These are phyloP conservation scores for Venusia cambrica DNA, from an alignment of 2,888 invertebrate species.

Conservation along the genomic window DNA sequence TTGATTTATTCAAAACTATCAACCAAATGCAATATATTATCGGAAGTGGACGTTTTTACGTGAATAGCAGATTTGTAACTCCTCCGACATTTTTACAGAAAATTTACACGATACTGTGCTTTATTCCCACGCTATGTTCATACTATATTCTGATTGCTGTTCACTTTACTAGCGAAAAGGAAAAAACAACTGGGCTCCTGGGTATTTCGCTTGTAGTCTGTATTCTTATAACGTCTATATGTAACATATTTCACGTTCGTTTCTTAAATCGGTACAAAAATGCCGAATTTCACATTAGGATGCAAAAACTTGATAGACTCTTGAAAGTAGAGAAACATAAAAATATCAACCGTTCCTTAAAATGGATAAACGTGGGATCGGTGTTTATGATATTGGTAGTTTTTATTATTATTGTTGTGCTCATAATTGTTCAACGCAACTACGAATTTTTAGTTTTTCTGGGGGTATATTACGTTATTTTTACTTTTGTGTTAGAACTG, in stretches of 20 bases:
- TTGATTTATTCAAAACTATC: conserved; percentile 38
- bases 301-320: conserved; percentile 53
- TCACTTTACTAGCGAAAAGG: conserved; percentile 20
- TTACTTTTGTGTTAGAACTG: conserved; percentile 44
- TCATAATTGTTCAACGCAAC: conserved; percentile 16
- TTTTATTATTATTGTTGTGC: conserved; percentile 20
- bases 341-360: conserved; percentile 33
- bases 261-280: conserved; percentile 47
- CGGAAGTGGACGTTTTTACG: conserved; percentile 48
- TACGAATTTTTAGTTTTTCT: conserved; percentile 22
- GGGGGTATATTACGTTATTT: conserved; percentile 33
- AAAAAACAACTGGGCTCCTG: conserved; percentile 27
- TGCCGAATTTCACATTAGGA: conserved; percentile 43
- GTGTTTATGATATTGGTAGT: conserved; percentile 24
- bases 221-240: conserved; percentile 34
- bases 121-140: conserved; percentile 24
- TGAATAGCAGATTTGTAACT: conserved; percentile 45
- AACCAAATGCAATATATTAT: conserved; percentile 41
- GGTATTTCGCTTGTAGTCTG: conserved; percentile 25
- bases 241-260: conserved; percentile 44
- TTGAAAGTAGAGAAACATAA: conserved; percentile 46
- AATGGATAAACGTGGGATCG: conserved; percentile 29
- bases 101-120: conserved; percentile 37
- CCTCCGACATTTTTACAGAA: conserved; percentile 48
- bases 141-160: conserved; percentile 20